Evolutionary conservation across 2,797 vertebrate genomes (phyloP).

Genomic region (Aeoliscus strigatus): DNA sequence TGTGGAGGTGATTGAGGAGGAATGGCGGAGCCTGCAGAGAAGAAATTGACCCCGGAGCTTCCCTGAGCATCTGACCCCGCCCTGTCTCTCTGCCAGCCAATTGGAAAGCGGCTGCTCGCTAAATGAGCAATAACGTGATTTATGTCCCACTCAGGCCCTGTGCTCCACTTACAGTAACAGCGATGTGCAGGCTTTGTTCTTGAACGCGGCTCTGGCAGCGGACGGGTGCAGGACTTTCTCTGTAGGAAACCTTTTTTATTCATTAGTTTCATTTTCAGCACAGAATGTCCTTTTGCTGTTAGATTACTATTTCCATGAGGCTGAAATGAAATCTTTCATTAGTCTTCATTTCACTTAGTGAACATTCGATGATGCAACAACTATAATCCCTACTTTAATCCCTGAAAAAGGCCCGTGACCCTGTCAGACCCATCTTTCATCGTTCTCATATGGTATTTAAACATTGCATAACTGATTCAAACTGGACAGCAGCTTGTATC

Average conservation of each 20-base stretch:
- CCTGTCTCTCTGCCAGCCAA: constrained; percentile 45
- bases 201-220: constrained; percentile 30
- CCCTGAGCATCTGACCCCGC: constrained; percentile 44
- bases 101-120: constrained; percentile 22
- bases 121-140: constrained; percentile 59
- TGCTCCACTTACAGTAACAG: constrained; percentile 49
- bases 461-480: constrained; percentile 52
- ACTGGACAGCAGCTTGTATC: constrained; percentile 12
- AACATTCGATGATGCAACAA: constrained; percentile 46
- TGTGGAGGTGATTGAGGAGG: constrained; percentile 8
- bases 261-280: neutral
- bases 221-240: constrained; percentile 18
- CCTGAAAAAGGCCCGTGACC: constrained; percentile 20
- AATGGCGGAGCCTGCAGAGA: constrained; percentile 37
- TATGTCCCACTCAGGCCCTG: constrained; percentile 38
- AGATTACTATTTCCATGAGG: constrained; percentile 10
- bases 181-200: constrained; percentile 55
- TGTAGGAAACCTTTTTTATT: constrained; percentile 2
- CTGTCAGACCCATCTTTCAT: constrained; percentile 19
- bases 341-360: constrained; percentile 25
- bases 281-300: constrained; percentile 2
- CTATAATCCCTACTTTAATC: constrained; percentile 55
- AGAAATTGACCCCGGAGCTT: constrained; percentile 27
- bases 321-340: constrained; percentile 34
- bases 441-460: constrained; percentile 46